Conservation (phyloP, 2,888 invertebrate species). For the Sminthurides aquaticus region DNA sequence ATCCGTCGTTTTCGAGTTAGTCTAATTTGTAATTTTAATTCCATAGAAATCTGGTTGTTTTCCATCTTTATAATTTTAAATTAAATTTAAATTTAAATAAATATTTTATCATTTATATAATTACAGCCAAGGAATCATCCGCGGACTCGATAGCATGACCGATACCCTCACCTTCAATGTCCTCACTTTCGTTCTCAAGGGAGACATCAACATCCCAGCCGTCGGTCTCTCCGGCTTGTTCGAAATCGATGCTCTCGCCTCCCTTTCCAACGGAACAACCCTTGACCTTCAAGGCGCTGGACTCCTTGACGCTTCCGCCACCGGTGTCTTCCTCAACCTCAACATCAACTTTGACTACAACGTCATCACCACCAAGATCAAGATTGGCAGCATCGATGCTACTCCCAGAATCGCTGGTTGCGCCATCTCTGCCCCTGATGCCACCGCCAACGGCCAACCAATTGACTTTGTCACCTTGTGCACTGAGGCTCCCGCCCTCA, state of each 20-base stretch:
- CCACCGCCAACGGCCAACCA: constrained; percentile 5
- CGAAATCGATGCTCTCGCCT: background rate
- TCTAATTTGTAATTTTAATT: no score
- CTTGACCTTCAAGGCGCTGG: background rate
- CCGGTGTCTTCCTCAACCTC: no score
- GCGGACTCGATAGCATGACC: background rate
- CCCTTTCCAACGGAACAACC: background rate
- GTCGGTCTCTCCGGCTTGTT: background rate
- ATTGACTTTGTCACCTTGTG: constrained; percentile 5
- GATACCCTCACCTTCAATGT: background rate
- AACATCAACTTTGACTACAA: background rate
- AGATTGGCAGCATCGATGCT: background rate
- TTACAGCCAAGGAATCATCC: background rate
- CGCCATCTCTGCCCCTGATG: background rate
- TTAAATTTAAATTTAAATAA: background rate
- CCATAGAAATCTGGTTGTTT: no score
- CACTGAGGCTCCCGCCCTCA: background rate
- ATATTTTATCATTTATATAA: background rate
- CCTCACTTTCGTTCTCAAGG: background rate
- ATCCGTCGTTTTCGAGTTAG: background rate
- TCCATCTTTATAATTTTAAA: no score
- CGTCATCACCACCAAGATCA: background rate
- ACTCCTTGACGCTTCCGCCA: background rate
- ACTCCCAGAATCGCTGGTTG: background rate
- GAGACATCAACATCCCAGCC: background rate